Conservation (phyloP, 2,113 vertebrate genomes). For the Apteryx owenii region DNA sequence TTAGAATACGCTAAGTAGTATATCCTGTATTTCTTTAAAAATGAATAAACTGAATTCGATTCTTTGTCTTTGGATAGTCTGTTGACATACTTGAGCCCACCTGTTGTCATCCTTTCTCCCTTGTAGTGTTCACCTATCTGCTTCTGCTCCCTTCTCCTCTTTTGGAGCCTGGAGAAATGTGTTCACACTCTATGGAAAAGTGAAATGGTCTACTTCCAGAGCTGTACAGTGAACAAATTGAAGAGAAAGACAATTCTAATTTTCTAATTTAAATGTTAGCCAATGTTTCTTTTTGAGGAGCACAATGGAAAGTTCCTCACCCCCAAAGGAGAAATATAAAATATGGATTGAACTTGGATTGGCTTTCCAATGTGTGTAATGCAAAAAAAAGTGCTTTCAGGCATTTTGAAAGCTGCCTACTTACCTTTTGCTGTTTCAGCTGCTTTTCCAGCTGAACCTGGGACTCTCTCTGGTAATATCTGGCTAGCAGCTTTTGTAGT, state of each 20-base stretch:
- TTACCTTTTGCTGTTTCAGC: neutral
- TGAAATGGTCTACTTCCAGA: neutral
- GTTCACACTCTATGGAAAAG: accelerated
- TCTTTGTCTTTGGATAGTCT: neutral
- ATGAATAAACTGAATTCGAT: neutral
- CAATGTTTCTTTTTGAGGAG: neutral
- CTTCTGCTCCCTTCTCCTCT: neutral
- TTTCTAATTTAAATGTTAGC: conserved; percentile 1
- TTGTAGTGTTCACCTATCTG: neutral
- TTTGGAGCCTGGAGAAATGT: neutral
- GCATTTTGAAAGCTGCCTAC: neutral
- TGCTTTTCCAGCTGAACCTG: neutral
- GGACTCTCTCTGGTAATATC: neutral
- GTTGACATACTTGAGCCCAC: neutral
- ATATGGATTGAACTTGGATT: neutral
- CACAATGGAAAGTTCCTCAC: neutral
- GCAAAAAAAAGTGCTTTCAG: neutral
- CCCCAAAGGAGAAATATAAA: neutral
- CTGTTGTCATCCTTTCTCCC: neutral
- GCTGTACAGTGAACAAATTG: neutral
- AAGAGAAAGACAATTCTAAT: neutral
- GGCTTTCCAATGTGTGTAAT: neutral
- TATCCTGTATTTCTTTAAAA: neutral
- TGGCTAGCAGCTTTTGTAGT: neutral
- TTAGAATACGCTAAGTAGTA: neutral